A percentile compares a stretch with the other conserved stretches of the same genome.
Conservation (phyloP, 2,113 vertebrate genomes). For the Rhea pennata region DNA sequence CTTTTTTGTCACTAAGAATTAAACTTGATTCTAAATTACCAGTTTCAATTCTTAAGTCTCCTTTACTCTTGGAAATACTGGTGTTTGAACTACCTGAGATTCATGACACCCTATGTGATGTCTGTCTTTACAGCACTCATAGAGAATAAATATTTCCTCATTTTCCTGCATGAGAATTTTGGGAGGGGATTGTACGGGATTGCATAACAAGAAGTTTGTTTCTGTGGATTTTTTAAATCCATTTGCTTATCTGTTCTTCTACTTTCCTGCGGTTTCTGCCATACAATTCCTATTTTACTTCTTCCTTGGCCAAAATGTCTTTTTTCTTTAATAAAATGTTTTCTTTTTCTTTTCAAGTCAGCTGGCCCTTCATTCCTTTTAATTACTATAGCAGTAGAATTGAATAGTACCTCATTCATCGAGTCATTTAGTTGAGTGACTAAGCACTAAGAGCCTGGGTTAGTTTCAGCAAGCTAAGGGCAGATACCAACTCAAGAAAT, state of each 20-base stretch:
- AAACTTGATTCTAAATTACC: neutral
- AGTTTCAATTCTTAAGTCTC: neutral
- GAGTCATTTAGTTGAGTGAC: neutral
- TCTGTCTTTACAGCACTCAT: neutral
- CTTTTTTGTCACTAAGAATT: neutral
- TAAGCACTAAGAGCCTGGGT: neutral
- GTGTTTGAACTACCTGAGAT: neutral
- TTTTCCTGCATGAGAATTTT: neutral
- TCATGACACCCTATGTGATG: neutral
- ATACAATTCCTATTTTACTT: neutral
- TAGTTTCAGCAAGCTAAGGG: neutral
- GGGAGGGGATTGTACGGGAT: neutral
- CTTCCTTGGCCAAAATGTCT: neutral
- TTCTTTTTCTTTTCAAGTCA: neutral
- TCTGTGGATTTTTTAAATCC: neutral
- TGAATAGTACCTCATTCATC: neutral
- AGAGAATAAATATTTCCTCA: neutral
- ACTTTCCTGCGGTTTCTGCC: neutral
- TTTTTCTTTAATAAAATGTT: neutral
- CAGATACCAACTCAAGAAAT: neutral
- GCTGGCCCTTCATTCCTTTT: neutral
- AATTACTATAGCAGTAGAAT: neutral
- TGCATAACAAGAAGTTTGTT: neutral
- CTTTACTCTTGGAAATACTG: neutral
- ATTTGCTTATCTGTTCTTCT: neutral